A percentile compares a stretch with the other conserved stretches of the same genome.
These are phyloP conservation scores for Menidia menidia DNA, from an alignment of 2,797 vertebrate genomes.

Conservation along the genomic window DNA sequence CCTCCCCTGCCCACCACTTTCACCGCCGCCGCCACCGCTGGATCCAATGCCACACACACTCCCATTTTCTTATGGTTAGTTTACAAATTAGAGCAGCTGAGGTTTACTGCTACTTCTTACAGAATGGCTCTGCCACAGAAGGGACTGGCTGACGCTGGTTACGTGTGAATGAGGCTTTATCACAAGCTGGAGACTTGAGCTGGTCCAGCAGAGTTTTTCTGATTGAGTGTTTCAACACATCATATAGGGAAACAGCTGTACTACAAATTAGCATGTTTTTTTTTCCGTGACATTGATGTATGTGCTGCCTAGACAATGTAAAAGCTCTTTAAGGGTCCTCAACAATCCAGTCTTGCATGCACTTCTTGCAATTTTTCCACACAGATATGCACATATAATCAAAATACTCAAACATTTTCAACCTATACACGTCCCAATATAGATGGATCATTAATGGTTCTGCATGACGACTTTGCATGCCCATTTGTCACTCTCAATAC, in stretches of 20 bases:
- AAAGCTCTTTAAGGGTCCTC: conserved; percentile 56
- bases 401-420: conserved; percentile 22
- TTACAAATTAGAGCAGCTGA: conserved; percentile 85
- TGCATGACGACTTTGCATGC: conserved; percentile 44
- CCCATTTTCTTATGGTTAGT: conserved; percentile 64
- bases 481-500: conserved; percentile 53
- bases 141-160: conserved; percentile 44
- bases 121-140: conserved; percentile 36
- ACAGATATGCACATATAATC: conserved; percentile 17
- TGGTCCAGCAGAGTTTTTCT: conserved; percentile 71
- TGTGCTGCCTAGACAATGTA: conserved; percentile 71
- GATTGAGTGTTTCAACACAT: conserved; percentile 86
- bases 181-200: conserved; percentile 73
- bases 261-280: conserved; percentile 80
- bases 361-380: conserved; percentile 46
- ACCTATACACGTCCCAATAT: conserved; percentile 41
- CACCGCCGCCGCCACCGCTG: conserved; percentile 7
- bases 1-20: conserved; percentile 30
- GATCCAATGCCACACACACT: conserved; percentile 63
- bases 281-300: conserved; percentile 83
- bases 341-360: conserved; percentile 41
- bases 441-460: conserved; percentile 27
- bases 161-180: conserved; percentile 74
- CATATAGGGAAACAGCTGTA: conserved; percentile 86
- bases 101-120: conserved; percentile 70